A percentile compares a stretch with the other conserved stretches of the same genome.
phyloP scores from a whole-genome alignment of 2,113 vertebrate species.

The Ivindomyrus marchei region DNA sequence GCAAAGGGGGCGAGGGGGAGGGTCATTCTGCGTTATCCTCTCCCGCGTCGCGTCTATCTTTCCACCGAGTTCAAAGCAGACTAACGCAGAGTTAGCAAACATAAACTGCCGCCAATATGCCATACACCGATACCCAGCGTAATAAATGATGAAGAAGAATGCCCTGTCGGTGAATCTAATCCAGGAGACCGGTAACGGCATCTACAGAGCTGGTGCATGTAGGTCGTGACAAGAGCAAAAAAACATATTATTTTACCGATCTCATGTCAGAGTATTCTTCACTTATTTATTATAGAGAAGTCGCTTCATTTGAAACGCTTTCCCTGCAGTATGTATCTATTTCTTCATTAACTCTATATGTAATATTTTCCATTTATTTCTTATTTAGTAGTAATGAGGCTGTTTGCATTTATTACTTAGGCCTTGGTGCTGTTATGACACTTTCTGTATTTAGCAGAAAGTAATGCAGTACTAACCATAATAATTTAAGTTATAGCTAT shows the following conservation, averaged over 20 bases:
- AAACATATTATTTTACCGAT: not conserved
- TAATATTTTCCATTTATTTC: not conserved
- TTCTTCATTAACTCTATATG: not conserved
- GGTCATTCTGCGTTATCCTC: slow-evolving; percentile 7
- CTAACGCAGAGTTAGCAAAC: slow-evolving; percentile 28
- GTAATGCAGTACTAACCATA: not conserved
- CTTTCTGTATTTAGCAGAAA: not conserved
- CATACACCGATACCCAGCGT: not conserved
- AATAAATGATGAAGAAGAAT: not conserved
- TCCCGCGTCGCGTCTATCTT: slow-evolving; percentile 27
- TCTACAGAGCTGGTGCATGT: not conserved
- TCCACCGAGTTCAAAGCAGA: slow-evolving; percentile 32
- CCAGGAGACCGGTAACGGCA: not conserved
- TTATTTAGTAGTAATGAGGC: not conserved
- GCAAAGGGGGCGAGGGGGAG: not conserved
- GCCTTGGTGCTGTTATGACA: not conserved
- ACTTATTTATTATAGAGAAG: not conserved
- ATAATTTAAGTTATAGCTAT: not conserved
- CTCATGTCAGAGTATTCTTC: not conserved
- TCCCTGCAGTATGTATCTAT: not conserved
- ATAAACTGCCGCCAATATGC: slow-evolving; percentile 23
- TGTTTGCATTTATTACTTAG: not conserved
- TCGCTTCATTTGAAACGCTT: not conserved
- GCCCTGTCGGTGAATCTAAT: not conserved
- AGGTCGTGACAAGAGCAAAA: not conserved